Conservation (phyloP, 2,797 vertebrate genomes). For the Sebastes nivosus region DNA sequence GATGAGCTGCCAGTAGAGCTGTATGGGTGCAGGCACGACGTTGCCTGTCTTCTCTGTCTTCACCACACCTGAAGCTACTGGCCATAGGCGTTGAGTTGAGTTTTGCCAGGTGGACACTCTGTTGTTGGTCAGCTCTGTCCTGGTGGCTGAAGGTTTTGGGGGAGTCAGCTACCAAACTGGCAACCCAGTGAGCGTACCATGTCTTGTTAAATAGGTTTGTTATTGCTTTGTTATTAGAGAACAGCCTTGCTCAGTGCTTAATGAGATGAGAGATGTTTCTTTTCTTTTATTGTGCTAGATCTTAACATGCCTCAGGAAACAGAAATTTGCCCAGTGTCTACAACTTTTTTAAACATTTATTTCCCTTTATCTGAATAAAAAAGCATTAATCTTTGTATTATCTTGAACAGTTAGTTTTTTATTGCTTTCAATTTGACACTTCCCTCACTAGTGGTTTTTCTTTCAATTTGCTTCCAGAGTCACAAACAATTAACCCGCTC, state of each 20-base stretch:
- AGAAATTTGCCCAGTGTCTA: slow-evolving; percentile 59
- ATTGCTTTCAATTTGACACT: slow-evolving; percentile 19
- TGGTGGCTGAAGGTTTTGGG: slow-evolving; percentile 72
- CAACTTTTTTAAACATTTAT: slow-evolving; percentile 25
- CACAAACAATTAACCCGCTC: slow-evolving; percentile 39
- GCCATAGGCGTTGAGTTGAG: slow-evolving; percentile 72
- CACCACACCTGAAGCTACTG: slow-evolving; percentile 79
- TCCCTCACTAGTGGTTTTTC: slow-evolving; percentile 34
- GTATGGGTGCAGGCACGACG: slow-evolving; percentile 60
- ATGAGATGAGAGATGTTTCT: slow-evolving; percentile 78
- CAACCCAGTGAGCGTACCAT: slow-evolving; percentile 78
- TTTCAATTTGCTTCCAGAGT: slow-evolving; percentile 38
- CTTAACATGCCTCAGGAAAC: slow-evolving; percentile 80
- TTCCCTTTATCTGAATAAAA: slow-evolving; percentile 26
- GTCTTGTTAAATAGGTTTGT: slow-evolving; percentile 85
- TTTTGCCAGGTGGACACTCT: slow-evolving; percentile 74
- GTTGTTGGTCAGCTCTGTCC: slow-evolving; percentile 77
- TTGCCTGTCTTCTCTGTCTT: slow-evolving; percentile 78
- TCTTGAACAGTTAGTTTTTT: slow-evolving; percentile 3
- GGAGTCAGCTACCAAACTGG: slow-evolving; percentile 73
- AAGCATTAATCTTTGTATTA: slow-evolving; percentile 20
- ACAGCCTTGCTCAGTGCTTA: slow-evolving; percentile 82
- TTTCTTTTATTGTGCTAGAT: slow-evolving; percentile 72
- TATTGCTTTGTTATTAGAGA: slow-evolving; percentile 85
- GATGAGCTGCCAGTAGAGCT: slow-evolving; percentile 70